Base-by-base conservation (phyloP, 1,140 invertebrate species). In the Coelopa frigida region DNA sequence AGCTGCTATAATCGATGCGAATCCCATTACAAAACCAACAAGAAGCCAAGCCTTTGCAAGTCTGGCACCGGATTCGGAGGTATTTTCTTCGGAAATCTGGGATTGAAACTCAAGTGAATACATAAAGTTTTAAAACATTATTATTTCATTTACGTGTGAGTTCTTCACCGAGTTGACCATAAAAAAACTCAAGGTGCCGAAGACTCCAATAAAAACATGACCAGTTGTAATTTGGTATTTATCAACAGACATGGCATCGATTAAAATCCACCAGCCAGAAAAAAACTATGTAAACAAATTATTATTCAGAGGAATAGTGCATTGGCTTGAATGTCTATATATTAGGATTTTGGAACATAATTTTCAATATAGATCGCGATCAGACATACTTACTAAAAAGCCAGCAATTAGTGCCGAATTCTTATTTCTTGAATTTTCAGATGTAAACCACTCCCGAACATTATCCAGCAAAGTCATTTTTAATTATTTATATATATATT, bases 131-230 rank as follows among this genome's bases (percentile, higher is more conserved):
- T 38, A 23, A 18, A 41, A 8, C n/a, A 23, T 52, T 45, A 54
- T 48, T 11, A 26, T 15, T 35, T 20, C 3, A 45, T 53, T 70
- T 52, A 94, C 81, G 73, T 95, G 90, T 40, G 89, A 86, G 77
- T 95, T 98, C 22, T 94, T 92, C 3, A 99, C 92, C 17, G 89
- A 85, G 73, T 98, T 99, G 4, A 99, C 87, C 94, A 98, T 97
- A 53, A 98, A 81, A 32, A 98, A 79, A 20, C 94, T 94, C 49
- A 98, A 60, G 17, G 94, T 97, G 21, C 89, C 89, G 68, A 97
- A 82, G 20, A 96, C 83, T 18, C 95, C 95, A 69, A 93, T 94
- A n/a, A 94, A 80, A 63, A 93, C 85, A 70, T 94, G 94, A 12
- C 88, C 84, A 21, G 87, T 78, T 46, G 73, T 71, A 4, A 87